These are phyloP conservation scores for Pimpla rufipes DNA, from an alignment of 2,888 invertebrate species.

Conservation along the genomic window DNA sequence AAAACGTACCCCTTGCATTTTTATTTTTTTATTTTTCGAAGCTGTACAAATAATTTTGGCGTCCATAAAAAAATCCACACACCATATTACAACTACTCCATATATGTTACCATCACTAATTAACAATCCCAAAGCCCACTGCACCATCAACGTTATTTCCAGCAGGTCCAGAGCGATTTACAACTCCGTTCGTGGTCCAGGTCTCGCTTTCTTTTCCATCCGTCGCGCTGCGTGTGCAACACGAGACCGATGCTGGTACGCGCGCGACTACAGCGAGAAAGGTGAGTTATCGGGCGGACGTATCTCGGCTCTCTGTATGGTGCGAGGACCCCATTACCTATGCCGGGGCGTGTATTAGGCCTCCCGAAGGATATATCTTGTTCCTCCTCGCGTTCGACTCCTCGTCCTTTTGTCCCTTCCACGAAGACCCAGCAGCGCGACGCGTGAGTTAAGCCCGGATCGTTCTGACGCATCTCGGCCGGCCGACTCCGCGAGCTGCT, in stretches of 20 bases:
- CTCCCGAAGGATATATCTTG: constrained; percentile 36
- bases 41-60: no score
- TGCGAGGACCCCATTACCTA: constrained; percentile 51
- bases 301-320: constrained; percentile 49
- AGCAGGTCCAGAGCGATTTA: no score
- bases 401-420: not conserved
- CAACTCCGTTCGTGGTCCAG: no score
- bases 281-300: constrained; percentile 66
- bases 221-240: constrained; percentile 48
- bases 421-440: constrained; percentile 33
- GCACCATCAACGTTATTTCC: no score
- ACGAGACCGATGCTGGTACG: constrained; percentile 59
- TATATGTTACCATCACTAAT: no score
- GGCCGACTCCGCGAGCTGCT: constrained; percentile 30
- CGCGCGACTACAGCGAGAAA: constrained; percentile 44
- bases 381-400: constrained; percentile 27
- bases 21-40: no score
- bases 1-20: no score
- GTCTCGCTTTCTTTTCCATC: constrained; percentile 55
- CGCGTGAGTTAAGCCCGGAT: constrained; percentile 59
- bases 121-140: no score
- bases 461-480: constrained; percentile 57
- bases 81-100: no score
- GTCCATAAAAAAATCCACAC: no score
- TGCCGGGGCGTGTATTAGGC: constrained; percentile 61